phyloP scores from a whole-genome alignment of 2,888 invertebrate genomes.

The Xestia ashworthii region DNA sequence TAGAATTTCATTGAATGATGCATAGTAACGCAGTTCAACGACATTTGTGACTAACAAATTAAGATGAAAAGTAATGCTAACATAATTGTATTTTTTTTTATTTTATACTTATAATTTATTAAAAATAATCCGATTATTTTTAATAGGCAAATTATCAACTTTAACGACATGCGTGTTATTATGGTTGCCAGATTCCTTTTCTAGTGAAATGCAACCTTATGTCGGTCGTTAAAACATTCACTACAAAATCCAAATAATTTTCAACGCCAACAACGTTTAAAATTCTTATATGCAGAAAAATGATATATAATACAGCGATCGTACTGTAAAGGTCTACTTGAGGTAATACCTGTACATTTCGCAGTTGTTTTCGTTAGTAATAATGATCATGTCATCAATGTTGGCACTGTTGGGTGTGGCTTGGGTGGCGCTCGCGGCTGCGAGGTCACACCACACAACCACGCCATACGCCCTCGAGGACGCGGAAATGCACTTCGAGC shows the following conservation, averaged over 20 bases:
- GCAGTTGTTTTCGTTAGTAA: background rate
- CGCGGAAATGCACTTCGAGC: slow-evolving; percentile 45
- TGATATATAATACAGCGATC: slow-evolving; percentile 11
- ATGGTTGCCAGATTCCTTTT: too few species aligned
- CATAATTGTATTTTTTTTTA: too few species aligned
- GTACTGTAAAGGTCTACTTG: background rate
- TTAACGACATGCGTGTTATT: too few species aligned
- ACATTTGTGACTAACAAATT: too few species aligned
- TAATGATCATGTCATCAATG: slow-evolving; percentile 13
- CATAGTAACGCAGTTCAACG: too few species aligned
- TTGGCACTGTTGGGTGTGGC: slow-evolving; percentile 25
- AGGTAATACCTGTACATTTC: background rate
- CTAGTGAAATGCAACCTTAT: too few species aligned
- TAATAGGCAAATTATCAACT: too few species aligned
- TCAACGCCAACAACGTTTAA: background rate
- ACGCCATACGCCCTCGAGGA: slow-evolving; percentile 24
- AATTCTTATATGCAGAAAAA: slow-evolving; percentile 1
- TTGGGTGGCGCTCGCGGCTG: slow-evolving; percentile 7
- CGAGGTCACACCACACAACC: background rate
- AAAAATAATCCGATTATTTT: too few species aligned
- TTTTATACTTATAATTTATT: too few species aligned
- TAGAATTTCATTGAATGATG: too few species aligned
- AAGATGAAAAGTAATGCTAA: too few species aligned
- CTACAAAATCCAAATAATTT: too few species aligned
- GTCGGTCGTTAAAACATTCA: background rate